Percentiles rank a stretch among this genome's conserved stretches.
Evolutionary conservation across 2,113 vertebrate species (phyloP).

Genomic region (Nesogale talazaci): DNA sequence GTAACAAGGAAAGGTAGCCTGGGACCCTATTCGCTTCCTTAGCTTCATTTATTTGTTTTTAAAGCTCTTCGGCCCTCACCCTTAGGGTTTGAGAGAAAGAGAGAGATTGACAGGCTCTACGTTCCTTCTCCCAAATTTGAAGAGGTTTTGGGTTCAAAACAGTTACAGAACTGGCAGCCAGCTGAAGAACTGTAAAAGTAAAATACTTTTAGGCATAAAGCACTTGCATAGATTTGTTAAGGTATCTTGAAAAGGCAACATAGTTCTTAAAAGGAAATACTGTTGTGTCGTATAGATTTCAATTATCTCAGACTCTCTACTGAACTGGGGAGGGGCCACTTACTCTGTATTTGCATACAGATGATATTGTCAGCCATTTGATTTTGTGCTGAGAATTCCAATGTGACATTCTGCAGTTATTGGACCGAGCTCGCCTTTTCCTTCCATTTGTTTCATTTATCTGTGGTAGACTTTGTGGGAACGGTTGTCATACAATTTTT

Average conservation of each 20-base stretch:
- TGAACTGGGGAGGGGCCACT: slow-evolving; percentile 52
- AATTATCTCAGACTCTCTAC: slow-evolving; percentile 71
- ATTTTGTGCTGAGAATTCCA: slow-evolving; percentile 73
- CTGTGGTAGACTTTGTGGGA: slow-evolving; percentile 74
- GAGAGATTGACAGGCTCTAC: too few species aligned
- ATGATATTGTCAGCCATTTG: slow-evolving; percentile 64
- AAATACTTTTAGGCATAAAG: slow-evolving; percentile 58
- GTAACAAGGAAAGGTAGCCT: not conserved
- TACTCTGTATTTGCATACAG: slow-evolving; percentile 61
- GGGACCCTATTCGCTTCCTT: not conserved
- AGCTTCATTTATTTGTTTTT: not conserved
- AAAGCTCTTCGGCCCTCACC: too few species aligned
- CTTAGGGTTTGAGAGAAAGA: not conserved
- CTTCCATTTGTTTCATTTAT: slow-evolving; percentile 75
- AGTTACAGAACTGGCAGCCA: not conserved
- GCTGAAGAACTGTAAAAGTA: slow-evolving; percentile 8
- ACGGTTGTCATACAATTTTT: slow-evolving; percentile 54
- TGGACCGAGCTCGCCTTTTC: slow-evolving; percentile 59
- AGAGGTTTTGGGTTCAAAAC: not conserved
- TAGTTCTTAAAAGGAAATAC: slow-evolving; percentile 48
- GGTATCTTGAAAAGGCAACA: slow-evolving; percentile 59
- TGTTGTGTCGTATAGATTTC: slow-evolving; percentile 54
- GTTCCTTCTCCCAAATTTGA: not conserved
- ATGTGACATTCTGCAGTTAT: slow-evolving; percentile 53
- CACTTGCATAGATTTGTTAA: slow-evolving; percentile 56